Base-by-base conservation (phyloP, 2,113 vertebrate species). In the Colinus virginianus region DNA sequence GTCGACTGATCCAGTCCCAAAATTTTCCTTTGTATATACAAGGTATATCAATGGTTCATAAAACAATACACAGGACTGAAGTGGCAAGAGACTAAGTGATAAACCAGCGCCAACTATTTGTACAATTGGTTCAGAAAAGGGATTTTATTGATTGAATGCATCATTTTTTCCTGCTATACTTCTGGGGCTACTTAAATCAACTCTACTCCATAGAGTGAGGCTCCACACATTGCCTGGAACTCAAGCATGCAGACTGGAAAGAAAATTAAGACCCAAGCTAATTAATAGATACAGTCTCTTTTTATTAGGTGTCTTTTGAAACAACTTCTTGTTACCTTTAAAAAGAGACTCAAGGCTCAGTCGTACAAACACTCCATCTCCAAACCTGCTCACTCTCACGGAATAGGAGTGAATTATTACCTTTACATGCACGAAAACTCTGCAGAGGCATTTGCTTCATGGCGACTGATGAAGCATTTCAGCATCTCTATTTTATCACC, bases 121-220 rank as follows among this genome's bases (percentile, higher is more conserved):
- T 70, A 84, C 67, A 93, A 77, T 36, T 46, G 46, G 62, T 93
- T 92, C 49, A 3, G 71, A 83, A 90, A 92, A 58, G 69, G 76
- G 30, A 70, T 74, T 92, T 94, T 88, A 90, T 91, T 84, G 91
- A 93, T 58, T 82, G 77, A 90, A 84, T 82, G 62, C 70, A 93
- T 92, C 58, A 62, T 91, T 90, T 95, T 94, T 91, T 75, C 83
- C 83, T 70, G 46, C 79, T 94, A 49, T 74, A 58, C 83, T 84
- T 89, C 30, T 82, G 92, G 83, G 91, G 82, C 79, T 86, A 88
- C 81, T 96, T 94, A 86, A 71, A 89, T 84, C 25, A 55, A 26
- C 34, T 77, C 64, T 56, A 58, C 55, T 88, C 42, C n/a, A 2
- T 3, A 64, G n/a, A 9, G 30, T 76, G 56, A 87, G 78, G 34